These are phyloP conservation scores for Phoeniculus purpureus DNA, from an alignment of 2,797 vertebrate species.

Conservation along the genomic window DNA sequence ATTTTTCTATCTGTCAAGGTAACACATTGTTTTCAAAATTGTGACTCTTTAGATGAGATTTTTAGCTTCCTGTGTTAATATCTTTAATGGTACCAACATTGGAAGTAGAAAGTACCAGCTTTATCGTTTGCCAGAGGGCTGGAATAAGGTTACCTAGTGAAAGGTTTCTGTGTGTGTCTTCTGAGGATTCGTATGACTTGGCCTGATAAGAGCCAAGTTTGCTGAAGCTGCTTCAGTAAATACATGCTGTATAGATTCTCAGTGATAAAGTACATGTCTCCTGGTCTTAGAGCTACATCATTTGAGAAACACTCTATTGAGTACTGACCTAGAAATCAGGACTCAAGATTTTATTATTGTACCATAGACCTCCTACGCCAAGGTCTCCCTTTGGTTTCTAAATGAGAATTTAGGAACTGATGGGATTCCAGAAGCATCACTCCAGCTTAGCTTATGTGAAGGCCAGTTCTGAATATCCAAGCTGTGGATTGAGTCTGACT, in stretches of 20 bases:
- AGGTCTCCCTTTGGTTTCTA: neutral
- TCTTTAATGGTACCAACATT: neutral
- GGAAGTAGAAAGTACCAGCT: neutral
- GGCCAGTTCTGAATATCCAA: neutral
- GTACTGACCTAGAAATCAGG: neutral
- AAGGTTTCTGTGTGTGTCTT: neutral
- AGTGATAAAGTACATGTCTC: neutral
- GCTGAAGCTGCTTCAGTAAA: neutral
- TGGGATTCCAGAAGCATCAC: neutral
- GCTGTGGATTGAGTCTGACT: neutral
- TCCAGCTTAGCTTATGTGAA: neutral
- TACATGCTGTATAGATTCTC: neutral
- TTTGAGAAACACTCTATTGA: neutral
- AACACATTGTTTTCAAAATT: neutral
- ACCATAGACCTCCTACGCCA: neutral
- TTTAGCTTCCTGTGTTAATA: neutral
- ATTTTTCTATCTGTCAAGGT: neutral
- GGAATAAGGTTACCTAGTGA: neutral
- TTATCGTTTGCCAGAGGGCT: neutral
- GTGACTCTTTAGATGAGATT: neutral
- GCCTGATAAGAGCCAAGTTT: neutral
- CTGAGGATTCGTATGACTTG: neutral
- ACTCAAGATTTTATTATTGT: neutral
- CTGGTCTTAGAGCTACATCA: neutral
- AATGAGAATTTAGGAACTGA: neutral